phyloP scores from a whole-genome alignment of 2,113 vertebrate genomes.

The Tyto alba region DNA sequence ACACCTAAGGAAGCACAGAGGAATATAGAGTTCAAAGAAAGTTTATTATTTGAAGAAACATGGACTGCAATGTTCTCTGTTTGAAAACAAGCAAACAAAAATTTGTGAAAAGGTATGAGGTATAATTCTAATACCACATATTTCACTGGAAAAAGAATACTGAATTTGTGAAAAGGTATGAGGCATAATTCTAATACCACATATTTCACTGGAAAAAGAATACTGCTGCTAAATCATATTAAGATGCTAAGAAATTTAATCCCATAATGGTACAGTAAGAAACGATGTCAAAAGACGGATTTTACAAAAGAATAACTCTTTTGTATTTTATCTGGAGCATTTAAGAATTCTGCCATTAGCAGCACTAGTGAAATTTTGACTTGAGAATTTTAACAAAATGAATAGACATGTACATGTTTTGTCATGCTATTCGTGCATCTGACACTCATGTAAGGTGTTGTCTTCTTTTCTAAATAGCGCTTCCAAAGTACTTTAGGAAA shows the following conservation, averaged over 20 bases:
- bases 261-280: not conserved
- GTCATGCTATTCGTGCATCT: not conserved
- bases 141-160: no score
- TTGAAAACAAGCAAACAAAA: not conserved
- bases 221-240: not conserved
- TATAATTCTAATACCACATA: not conserved
- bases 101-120: not conserved
- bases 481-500: not conserved
- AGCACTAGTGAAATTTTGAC: not conserved
- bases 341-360: not conserved
- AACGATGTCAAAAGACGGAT: conserved; percentile 28
- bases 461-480: not conserved
- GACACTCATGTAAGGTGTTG: not conserved
- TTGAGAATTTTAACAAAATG: not conserved
- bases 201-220: not conserved
- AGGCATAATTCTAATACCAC: not conserved
- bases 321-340: not conserved
- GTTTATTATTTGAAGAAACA: not conserved
- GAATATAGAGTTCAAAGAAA: not conserved
- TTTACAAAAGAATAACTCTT: not conserved
- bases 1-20: not conserved
- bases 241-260: not conserved
- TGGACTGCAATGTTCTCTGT: not conserved
- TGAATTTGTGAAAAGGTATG: not conserved
- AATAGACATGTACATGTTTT: not conserved